phyloP scores from a whole-genome alignment of 1,140 invertebrate species.

The Drosophila tsacasi region DNA sequence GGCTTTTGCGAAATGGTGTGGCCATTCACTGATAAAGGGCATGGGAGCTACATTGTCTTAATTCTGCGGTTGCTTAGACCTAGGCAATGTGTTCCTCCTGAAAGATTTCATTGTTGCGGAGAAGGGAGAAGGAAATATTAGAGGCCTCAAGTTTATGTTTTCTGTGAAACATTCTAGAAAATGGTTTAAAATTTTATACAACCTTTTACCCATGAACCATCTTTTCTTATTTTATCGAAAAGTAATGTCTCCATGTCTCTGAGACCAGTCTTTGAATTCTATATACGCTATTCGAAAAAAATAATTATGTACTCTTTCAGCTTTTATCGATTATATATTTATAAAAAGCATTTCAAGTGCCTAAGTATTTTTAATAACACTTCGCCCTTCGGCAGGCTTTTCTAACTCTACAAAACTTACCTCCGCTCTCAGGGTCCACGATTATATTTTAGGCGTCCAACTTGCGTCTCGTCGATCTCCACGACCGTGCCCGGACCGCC shows the following conservation, averaged over 20 bases:
- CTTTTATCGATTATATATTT: neutral
- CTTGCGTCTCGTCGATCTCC: too few species aligned
- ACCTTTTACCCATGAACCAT: neutral
- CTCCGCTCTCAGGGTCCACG: too few species aligned
- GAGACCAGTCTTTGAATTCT: too few species aligned
- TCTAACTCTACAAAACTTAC: too few species aligned
- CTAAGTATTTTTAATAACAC: conserved; percentile 22
- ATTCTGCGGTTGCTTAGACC: conserved; percentile 12
- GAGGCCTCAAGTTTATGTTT: neutral
- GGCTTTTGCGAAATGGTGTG: conserved; percentile 21
- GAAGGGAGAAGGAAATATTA: too few species aligned
- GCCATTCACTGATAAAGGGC: conserved; percentile 4
- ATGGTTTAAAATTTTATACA: neutral
- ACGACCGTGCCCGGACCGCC: too few species aligned
- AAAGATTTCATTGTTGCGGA: neutral
- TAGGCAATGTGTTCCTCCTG: neutral
- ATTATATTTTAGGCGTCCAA: too few species aligned
- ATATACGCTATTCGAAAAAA: too few species aligned
- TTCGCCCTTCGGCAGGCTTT: too few species aligned
- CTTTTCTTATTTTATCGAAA: too few species aligned
- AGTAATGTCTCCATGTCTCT: too few species aligned
- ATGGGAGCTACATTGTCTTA: conserved; percentile 22
- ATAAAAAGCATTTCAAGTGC: neutral
- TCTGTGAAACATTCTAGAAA: neutral
- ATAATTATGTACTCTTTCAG: neutral